These are phyloP conservation scores for Diarsia brunnea DNA, from an alignment of 2,888 invertebrate genomes.

Conservation along the genomic window DNA sequence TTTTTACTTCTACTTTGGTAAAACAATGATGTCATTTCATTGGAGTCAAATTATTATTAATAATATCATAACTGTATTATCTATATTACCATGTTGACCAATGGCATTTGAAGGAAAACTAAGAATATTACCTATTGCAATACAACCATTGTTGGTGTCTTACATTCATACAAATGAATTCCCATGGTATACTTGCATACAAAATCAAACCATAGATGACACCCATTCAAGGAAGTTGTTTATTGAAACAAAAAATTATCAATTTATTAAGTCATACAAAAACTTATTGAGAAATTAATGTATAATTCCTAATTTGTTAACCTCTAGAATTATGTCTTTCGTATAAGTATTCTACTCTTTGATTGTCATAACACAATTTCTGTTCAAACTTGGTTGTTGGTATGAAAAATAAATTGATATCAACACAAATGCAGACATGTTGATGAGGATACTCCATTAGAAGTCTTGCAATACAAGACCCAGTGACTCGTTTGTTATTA, in stretches of 20 bases:
- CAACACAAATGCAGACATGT: too few species aligned
- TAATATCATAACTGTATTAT: background rate
- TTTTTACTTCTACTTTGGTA: background rate
- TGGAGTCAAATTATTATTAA: background rate
- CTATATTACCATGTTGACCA: background rate
- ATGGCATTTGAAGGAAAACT: background rate
- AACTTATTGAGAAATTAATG: background rate
- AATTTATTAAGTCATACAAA: background rate
- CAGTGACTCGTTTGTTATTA: background rate
- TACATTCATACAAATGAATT: background rate
- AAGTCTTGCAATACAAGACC: background rate
- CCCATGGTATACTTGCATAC: background rate
- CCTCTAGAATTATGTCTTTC: background rate
- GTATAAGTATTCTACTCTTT: too few species aligned
- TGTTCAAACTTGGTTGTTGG: background rate
- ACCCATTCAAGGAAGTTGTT: background rate
- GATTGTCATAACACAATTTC: background rate
- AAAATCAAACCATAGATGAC: too few species aligned
- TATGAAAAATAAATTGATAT: too few species aligned
- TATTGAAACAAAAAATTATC: background rate
- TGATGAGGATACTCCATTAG: background rate
- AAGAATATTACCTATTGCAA: background rate
- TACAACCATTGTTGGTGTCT: background rate
- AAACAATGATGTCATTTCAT: background rate
- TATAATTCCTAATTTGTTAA: background rate